Evolutionary conservation across 2,113 vertebrate genomes (phyloP).

Genomic region (Muscicapa adusta): DNA sequence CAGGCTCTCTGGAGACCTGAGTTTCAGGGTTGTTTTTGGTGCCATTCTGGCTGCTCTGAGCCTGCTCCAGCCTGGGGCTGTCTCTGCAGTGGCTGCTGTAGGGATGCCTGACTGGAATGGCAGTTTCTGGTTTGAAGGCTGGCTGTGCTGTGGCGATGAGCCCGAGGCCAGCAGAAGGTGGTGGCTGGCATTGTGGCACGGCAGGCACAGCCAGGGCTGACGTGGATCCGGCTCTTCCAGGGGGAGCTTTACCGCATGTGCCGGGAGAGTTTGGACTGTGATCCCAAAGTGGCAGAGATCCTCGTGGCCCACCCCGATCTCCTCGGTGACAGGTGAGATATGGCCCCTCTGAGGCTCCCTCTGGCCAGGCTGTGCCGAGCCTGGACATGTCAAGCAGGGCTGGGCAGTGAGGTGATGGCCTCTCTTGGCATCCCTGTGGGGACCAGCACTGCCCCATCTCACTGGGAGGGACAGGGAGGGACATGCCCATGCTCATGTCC

Average conservation of each 20-base stretch:
- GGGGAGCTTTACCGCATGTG: slow-evolving; percentile 82
- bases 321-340: slow-evolving; percentile 78
- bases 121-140: neutral
- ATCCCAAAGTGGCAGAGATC: slow-evolving; percentile 65
- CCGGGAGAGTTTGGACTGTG: slow-evolving; percentile 74
- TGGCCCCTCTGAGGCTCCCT: neutral
- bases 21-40: neutral
- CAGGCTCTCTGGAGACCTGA: neutral
- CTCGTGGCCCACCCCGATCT: slow-evolving; percentile 75
- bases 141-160: neutral
- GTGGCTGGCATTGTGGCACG: neutral
- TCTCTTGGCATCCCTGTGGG: neutral
- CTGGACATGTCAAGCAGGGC: fast-evolving
- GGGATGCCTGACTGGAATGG: neutral
- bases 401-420: fast-evolving
- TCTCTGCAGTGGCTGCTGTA: neutral
- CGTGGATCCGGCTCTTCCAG: slow-evolving; percentile 39
- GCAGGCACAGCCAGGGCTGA: neutral
- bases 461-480: neutral
- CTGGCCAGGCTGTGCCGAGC: neutral
- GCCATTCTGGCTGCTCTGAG: neutral
- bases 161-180: neutral
- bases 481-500: neutral
- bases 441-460: neutral
- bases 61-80: neutral